Evolutionary conservation across 2,113 vertebrate genomes (phyloP).

Genomic region (Chrysochloris asiatica): DNA sequence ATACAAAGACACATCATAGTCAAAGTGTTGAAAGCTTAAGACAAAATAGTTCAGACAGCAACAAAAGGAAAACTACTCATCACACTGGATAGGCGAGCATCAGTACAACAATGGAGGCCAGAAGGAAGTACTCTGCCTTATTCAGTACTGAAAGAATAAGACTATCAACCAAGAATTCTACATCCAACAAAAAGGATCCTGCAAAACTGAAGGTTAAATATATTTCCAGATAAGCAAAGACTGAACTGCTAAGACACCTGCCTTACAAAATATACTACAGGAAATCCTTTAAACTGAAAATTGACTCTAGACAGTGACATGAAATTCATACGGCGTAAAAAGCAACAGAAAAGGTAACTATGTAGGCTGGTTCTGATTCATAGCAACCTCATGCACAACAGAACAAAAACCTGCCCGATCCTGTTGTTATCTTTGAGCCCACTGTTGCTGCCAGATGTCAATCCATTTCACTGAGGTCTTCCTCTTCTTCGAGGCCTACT

Average conservation of each 20-base stretch:
- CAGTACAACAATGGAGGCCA: neutral
- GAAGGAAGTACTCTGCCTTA: neutral
- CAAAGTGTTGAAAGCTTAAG: neutral
- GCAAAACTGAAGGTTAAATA: neutral
- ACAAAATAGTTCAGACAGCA: neutral
- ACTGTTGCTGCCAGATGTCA: too few relatives aligned
- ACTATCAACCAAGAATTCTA: neutral
- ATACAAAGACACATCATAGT: neutral
- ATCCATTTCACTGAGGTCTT: too few relatives aligned
- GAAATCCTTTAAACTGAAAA: neutral
- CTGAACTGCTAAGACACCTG: neutral
- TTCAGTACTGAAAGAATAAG: slow-evolving; percentile 24
- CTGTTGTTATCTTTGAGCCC: too few relatives aligned
- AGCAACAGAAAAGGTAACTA: neutral
- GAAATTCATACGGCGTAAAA: neutral
- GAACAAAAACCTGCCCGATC: too few relatives aligned
- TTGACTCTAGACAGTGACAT: neutral
- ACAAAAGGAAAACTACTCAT: neutral
- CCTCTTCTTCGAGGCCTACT: too few relatives aligned
- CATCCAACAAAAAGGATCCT: neutral
- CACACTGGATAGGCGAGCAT: neutral
- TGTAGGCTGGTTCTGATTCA: too few relatives aligned
- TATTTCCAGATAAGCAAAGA: neutral
- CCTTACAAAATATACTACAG: neutral
- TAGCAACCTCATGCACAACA: too few relatives aligned